Base-by-base conservation (phyloP, 2,113 vertebrate species). In the Cottus gobio region DNA sequence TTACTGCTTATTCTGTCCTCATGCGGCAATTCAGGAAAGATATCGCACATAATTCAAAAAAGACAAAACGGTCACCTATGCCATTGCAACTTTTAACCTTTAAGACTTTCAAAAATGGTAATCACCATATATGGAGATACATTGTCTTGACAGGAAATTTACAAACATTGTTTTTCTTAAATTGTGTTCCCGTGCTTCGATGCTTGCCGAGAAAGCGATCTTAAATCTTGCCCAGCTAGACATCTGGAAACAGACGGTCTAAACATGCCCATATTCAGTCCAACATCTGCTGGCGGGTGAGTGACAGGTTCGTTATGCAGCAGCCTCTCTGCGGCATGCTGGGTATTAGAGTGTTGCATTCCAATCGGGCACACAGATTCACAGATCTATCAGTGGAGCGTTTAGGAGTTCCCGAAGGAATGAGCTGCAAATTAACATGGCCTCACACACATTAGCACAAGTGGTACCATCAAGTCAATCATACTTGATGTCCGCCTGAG, bases 271-370 rank as follows among this genome's bases (percentile, higher is more conserved):
- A 66, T 28, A 72, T 34, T 71, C 60, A 37, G 26, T 9, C 37
- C 24, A 42, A 37, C 42, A 71, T 71, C 72, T 83, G 26, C 52
- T 46, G 18, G 54, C 80, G 39, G 64, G 60, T 84, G 83, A 93
- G 46, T 87, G 90, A 87, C 91, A 91, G 85, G 69, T 82, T 78
- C n/a, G 75, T 85, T 90, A 83, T 87, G 85, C 80, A 79, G 82
- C 75, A 82, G 88, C 74, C 70, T 90, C 76, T 79, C 83, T 61
- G 66, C 42, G 62, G 75, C 65, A 11, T 64, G 81, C 80, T 6
- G 36, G 52, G 85, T 86, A 88, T 87, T 90, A 56, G 75, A 91
- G 85, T 77, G 83, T 77, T 80, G 68, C 74, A 89, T 90, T 85
- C 86, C 74, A 36, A 80, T 66, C 20, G 61, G 70, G 80, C 66